Conservation (phyloP, 2,888 invertebrate species). For the Leucoptera coffeella region DNA sequence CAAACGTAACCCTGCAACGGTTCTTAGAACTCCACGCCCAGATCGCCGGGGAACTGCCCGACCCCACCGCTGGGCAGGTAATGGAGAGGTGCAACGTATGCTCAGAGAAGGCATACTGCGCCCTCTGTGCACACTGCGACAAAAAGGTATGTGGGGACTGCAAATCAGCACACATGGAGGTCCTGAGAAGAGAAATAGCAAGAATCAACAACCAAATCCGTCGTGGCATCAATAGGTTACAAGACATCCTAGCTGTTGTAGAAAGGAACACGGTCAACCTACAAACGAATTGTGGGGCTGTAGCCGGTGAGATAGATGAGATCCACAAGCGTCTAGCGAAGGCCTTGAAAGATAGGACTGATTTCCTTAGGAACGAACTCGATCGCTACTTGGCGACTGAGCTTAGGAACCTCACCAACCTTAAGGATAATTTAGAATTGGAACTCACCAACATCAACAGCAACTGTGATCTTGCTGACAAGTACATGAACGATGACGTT, state of each 20-base stretch:
- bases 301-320: conserved; percentile 91
- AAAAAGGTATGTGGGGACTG: conserved; percentile 96
- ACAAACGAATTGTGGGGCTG: conserved; percentile 83
- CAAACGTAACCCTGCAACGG: conserved; percentile 91
- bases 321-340: conserved; percentile 81
- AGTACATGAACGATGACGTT: conserved; percentile 84
- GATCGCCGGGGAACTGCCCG: conserved; percentile 85
- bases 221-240: conserved; percentile 80
- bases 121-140: conserved; percentile 91
- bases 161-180: conserved; percentile 94
- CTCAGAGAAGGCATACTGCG: conserved; percentile 86
- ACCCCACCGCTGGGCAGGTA: conserved; percentile 84
- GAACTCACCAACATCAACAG: conserved; percentile 94
- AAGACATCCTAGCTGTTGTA: conserved; percentile 76
- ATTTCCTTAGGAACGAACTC: conserved; percentile 80
- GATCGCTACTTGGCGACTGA: conserved; percentile 89
- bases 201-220: conserved; percentile 86
- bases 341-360: conserved; percentile 85
- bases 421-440: conserved; percentile 90
- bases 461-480: conserved; percentile 94
- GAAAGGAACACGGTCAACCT: conserved; percentile 86
- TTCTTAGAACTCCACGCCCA: conserved; percentile 92
- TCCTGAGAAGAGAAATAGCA: conserved; percentile 83
- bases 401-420: conserved; percentile 73
- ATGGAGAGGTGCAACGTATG: conserved; percentile 93